Percentiles rank a stretch among this genome's conserved stretches.
phyloP scores from a whole-genome alignment of 1,140 invertebrate genomes.

The Temnothorax curvispinosus region DNA sequence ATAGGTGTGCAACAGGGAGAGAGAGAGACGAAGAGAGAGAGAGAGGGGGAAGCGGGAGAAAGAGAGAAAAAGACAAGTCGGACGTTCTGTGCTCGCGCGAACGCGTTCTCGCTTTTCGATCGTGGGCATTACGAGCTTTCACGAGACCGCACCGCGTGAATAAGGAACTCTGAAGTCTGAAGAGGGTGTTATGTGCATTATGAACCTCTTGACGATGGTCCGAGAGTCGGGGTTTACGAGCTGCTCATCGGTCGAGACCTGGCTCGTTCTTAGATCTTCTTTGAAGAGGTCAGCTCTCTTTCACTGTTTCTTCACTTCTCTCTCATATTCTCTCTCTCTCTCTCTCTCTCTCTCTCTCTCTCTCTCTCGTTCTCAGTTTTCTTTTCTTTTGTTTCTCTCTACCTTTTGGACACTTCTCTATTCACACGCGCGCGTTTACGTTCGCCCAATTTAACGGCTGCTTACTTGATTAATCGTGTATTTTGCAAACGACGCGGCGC shows the following conservation, averaged over 20 bases:
- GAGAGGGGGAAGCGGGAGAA: neutral
- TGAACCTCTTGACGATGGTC: conserved; percentile 69
- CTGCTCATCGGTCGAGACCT: conserved; percentile 69
- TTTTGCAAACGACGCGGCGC: conserved; percentile 10
- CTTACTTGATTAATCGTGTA: conserved; percentile 22
- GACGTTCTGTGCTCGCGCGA: conserved; percentile 55
- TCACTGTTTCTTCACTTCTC: no score
- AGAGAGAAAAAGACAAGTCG: conserved; percentile 37
- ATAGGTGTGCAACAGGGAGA: conserved; percentile 65
- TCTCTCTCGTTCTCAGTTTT: conserved; percentile 30
- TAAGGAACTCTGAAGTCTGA: conserved; percentile 76
- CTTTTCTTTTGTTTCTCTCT: conserved; percentile 27
- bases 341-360: neutral
- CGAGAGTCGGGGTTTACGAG: conserved; percentile 68
- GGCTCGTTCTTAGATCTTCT: conserved; percentile 63
- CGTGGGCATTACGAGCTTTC: conserved; percentile 77
- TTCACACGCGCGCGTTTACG: neutral
- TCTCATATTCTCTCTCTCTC: neutral
- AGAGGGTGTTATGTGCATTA: conserved; percentile 75
- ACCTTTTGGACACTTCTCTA: conserved; percentile 36
- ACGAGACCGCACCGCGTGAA: conserved; percentile 71
- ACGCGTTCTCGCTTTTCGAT: conserved; percentile 59
- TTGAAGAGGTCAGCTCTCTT: conserved; percentile 42
- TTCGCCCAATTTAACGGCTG: conserved; percentile 18
- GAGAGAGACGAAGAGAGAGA: conserved; percentile 2